phyloP scores from a whole-genome alignment of 2,113 vertebrate species.

The Siniperca chuatsi region DNA sequence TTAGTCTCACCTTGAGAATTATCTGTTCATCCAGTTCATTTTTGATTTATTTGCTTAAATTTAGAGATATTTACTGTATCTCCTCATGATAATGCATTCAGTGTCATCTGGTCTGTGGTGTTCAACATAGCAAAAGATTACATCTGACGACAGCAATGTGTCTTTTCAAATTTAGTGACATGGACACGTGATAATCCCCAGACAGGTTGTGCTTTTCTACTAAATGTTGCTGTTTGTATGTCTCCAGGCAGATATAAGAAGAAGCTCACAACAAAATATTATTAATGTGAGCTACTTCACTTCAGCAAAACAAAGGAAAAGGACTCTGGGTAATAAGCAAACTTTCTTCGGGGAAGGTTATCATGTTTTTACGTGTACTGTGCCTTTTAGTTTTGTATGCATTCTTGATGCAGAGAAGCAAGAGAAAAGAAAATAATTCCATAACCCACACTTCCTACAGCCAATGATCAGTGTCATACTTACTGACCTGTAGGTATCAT shows the following conservation, averaged over 20 bases:
- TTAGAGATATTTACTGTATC: background rate
- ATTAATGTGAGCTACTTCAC: background rate
- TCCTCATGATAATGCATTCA: background rate
- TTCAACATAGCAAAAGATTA: conserved; percentile 26
- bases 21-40: background rate
- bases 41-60: background rate
- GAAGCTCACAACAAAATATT: background rate
- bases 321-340: conserved; percentile 1
- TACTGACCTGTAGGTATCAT: conserved; percentile 10
- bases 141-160: background rate
- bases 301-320: background rate
- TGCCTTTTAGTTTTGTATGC: background rate
- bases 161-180: conserved; percentile 26
- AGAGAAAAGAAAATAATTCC: background rate
- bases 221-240: background rate
- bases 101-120: conserved; percentile 14
- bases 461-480: background rate
- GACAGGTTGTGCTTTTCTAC: conserved; percentile 25
- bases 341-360: background rate
- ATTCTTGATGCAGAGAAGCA: background rate
- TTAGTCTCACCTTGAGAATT: background rate
- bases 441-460: background rate
- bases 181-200: conserved; percentile 17
- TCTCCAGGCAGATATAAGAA: background rate
- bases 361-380: background rate